Percentiles rank a stretch among this genome's conserved stretches.
Conservation (phyloP, 2,113 vertebrate species). For the Gallinago jamesoni region DNA sequence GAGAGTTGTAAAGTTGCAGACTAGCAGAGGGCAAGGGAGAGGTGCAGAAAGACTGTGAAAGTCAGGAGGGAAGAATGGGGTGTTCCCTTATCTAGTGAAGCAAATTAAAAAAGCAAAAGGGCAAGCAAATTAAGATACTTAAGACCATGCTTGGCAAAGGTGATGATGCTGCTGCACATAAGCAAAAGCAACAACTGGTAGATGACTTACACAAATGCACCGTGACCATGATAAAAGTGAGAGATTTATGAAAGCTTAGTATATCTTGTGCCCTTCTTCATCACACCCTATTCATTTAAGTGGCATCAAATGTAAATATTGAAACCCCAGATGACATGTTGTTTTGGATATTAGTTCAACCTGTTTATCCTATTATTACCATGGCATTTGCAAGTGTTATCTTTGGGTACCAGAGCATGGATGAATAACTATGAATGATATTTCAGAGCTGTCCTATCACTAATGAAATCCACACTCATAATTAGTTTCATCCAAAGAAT, state of each 20-base stretch:
- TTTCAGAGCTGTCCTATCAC: conserved; percentile 51
- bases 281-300: conserved; percentile 1
- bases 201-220: neutral
- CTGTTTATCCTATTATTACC: conserved; percentile 57
- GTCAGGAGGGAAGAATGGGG: neutral
- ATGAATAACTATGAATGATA: conserved; percentile 36
- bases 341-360: conserved; percentile 52
- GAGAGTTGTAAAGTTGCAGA: neutral
- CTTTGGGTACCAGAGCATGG: conserved; percentile 37
- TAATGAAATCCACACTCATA: conserved; percentile 66
- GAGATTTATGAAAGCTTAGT: neutral
- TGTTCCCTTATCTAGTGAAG: neutral
- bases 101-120: neutral
- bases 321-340: conserved; percentile 30
- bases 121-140: neutral
- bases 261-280: neutral
- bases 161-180: neutral
- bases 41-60: neutral
- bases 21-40: neutral
- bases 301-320: conserved; percentile 12
- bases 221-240: neutral
- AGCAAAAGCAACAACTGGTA: neutral
- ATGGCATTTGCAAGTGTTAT: conserved; percentile 42
- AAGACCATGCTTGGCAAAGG: neutral
- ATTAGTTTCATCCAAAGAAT: conserved; percentile 59